Percentiles rank a stretch among this genome's conserved stretches.
Conservation (phyloP, 2,888 invertebrate genomes). For the Dysmachus trigonus region DNA sequence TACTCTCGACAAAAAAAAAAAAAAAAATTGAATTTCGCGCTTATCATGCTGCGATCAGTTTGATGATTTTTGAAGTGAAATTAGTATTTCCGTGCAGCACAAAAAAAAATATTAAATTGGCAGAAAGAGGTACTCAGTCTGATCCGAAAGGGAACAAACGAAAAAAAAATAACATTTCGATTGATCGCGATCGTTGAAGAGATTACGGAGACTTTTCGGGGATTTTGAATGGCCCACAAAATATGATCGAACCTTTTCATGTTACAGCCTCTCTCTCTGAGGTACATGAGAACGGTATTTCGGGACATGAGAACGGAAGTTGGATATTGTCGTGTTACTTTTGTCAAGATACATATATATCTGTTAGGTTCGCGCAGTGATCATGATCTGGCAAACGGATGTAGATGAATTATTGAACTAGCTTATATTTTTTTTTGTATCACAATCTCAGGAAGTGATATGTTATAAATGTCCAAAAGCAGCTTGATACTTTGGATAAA, state of each 20-base stretch:
- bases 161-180: background rate
- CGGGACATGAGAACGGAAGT: background rate
- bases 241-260: background rate
- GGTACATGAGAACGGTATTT: background rate
- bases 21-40: too few species aligned
- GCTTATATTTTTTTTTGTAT: background rate
- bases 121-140: background rate
- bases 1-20: background rate
- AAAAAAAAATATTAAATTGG: background rate
- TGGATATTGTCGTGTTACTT: background rate
- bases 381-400: background rate
- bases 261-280: background rate
- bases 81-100: background rate
- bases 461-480: background rate
- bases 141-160: background rate
- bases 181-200: background rate
- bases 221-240: background rate
- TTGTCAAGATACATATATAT: background rate
- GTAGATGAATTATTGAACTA: background rate
- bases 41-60: background rate
- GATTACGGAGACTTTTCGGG: background rate
- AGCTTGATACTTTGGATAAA: background rate
- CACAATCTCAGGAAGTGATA: background rate
- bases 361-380: background rate
- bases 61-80: background rate